Evolutionary conservation across 1,140 invertebrate genomes (phyloP).

Genomic region (Cyclargus thomasi): DNA sequence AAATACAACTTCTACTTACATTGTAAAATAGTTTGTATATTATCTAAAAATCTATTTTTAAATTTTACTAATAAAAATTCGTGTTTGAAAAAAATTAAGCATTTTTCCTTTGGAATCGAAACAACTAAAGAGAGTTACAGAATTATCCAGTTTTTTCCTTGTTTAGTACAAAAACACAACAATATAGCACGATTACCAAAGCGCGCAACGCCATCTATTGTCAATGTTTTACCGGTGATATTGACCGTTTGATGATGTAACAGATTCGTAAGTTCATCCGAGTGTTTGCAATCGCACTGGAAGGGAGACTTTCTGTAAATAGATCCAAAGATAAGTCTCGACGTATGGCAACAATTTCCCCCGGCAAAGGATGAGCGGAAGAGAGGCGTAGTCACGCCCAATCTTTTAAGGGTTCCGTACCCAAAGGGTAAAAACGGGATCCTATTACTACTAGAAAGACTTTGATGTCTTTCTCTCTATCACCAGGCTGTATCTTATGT

Average conservation of each 20-base stretch:
- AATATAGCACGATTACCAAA: not conserved
- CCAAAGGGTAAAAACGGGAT: too few relatives aligned
- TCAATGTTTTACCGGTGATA: not conserved
- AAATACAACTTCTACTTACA: too few relatives aligned
- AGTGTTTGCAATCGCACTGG: not conserved
- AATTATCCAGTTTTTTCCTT: too few relatives aligned
- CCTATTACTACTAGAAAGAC: too few relatives aligned
- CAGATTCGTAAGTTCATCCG: not conserved
- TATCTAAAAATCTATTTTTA: too few relatives aligned
- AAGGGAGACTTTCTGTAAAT: not conserved
- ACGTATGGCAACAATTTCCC: conserved; percentile 9
- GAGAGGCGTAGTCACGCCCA: not conserved
- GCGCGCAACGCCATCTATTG: not conserved
- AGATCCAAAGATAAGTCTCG: conserved; percentile 13
- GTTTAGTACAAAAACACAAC: not conserved
- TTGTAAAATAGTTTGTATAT: too few relatives aligned
- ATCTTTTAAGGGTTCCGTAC: not conserved
- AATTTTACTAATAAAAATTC: too few relatives aligned
- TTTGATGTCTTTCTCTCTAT: too few relatives aligned
- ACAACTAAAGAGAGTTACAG: too few relatives aligned
- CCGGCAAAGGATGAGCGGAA: not conserved
- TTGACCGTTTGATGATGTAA: not conserved
- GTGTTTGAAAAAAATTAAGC: too few relatives aligned
- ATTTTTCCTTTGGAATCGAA: too few relatives aligned
- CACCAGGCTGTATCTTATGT: too few relatives aligned